These are phyloP conservation scores for Medauroidea extradentata DNA, from an alignment of 1,140 invertebrate genomes.

Conservation along the genomic window DNA sequence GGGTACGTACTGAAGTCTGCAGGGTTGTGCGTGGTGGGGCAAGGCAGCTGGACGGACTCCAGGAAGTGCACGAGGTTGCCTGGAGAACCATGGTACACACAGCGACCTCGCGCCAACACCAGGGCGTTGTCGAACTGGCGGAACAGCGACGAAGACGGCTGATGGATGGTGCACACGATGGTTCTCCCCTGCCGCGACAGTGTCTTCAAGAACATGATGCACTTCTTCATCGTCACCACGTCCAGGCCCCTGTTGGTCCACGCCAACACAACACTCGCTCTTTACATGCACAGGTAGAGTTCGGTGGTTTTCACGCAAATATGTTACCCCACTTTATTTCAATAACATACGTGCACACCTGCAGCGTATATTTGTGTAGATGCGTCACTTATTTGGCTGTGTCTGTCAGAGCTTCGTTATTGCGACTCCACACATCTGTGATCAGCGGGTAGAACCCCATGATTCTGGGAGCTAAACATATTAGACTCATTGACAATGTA, in stretches of 20 bases:
- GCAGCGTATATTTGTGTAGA: no score
- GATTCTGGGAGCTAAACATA: no score
- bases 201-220: conserved; percentile 51
- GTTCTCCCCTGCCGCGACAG: conserved; percentile 64
- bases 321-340: no score
- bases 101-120: conserved; percentile 53
- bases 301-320: no score
- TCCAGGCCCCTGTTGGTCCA: conserved; percentile 70
- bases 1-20: conserved; percentile 31
- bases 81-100: conserved; percentile 52
- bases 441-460: no score
- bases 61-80: conserved; percentile 49
- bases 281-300: no score
- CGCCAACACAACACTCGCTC: no score
- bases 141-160: conserved; percentile 76
- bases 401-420: no score
- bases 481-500: no score
- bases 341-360: no score
- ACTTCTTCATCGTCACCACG: conserved; percentile 64
- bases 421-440: no score
- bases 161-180: conserved; percentile 79
- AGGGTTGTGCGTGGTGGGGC: conserved; percentile 31
- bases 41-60: conserved; percentile 19
- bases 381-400: no score
- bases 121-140: conserved; percentile 68